Conservation (phyloP, 1,140 invertebrate genomes). For the Drosophila sproati region DNA sequence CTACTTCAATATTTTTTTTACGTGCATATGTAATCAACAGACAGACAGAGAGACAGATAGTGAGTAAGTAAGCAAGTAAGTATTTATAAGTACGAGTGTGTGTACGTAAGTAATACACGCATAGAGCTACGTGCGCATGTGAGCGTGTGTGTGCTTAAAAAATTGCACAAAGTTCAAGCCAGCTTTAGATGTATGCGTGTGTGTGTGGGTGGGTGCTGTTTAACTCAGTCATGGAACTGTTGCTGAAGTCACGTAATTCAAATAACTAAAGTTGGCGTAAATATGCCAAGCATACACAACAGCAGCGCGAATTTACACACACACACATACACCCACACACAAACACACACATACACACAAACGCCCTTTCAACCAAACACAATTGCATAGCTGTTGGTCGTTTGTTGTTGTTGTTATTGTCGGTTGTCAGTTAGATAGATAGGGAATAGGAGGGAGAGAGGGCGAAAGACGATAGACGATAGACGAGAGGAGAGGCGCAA, state of each 20-base stretch:
- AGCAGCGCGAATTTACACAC: slow-evolving; percentile 26
- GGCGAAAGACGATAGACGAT: not conserved
- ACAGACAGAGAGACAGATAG: slow-evolving; percentile 21
- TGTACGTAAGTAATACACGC: slow-evolving; percentile 66
- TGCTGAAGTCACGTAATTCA: slow-evolving; percentile 82
- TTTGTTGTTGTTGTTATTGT: slow-evolving; percentile 16
- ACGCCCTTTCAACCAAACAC: slow-evolving; percentile 61
- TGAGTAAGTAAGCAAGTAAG: slow-evolving; percentile 29
- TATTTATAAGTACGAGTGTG: slow-evolving; percentile 56
- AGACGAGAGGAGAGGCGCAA: too few species aligned
- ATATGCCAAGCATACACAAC: slow-evolving; percentile 72
- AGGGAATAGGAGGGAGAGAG: slow-evolving; percentile 9
- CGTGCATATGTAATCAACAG: slow-evolving; percentile 77
- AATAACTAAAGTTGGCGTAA: slow-evolving; percentile 83
- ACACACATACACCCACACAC: slow-evolving; percentile 1
- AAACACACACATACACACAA: slow-evolving; percentile 26
- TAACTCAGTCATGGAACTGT: slow-evolving; percentile 77
- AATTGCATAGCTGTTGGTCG: slow-evolving; percentile 64
- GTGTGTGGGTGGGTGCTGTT: slow-evolving; percentile 39
- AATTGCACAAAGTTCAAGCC: slow-evolving; percentile 54
- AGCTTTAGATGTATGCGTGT: slow-evolving; percentile 21
- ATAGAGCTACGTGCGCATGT: slow-evolving; percentile 24
- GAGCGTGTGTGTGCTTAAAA: slow-evolving; percentile 40
- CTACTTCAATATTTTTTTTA: slow-evolving; percentile 61
- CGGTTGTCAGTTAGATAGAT: slow-evolving; percentile 38